These are phyloP conservation scores for Osmerus mordax DNA, from an alignment of 2,113 vertebrate genomes.

Conservation along the genomic window DNA sequence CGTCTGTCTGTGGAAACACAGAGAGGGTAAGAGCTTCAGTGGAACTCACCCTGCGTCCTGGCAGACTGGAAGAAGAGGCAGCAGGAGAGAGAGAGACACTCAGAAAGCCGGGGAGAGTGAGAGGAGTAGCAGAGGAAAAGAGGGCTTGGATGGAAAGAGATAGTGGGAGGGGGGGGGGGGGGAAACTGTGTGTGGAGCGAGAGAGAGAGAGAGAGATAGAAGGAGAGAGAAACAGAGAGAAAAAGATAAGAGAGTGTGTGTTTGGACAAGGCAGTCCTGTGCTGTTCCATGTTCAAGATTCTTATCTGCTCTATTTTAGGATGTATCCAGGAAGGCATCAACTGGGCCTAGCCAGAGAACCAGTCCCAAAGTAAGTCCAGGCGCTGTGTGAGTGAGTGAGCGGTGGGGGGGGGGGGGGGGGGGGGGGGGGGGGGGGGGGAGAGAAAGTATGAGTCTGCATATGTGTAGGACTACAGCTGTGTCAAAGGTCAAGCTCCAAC, in stretches of 20 bases:
- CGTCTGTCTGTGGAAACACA: neutral
- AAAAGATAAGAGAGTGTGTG: constrained; percentile 39
- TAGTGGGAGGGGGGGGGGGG: constrained; percentile 10
- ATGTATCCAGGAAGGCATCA: constrained; percentile 68
- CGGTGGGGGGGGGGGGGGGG: too few relatives aligned
- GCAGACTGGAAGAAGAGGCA: neutral
- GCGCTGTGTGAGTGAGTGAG: neutral
- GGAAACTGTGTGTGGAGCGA: neutral
- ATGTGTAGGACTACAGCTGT: too few relatives aligned
- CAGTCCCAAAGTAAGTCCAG: neutral
- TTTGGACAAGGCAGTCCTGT: constrained; percentile 61
- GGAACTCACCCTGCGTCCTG: too few relatives aligned
- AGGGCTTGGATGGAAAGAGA: neutral
- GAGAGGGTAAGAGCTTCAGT: neutral
- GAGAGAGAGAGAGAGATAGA: neutral
- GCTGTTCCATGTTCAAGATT: constrained; percentile 62
- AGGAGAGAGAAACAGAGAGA: neutral
- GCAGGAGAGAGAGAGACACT: neutral
- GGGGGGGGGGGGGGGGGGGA: too few relatives aligned
- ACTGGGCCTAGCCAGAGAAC: constrained; percentile 12
- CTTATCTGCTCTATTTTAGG: constrained; percentile 68
- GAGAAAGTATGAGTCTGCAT: too few relatives aligned
- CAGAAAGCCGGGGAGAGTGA: neutral
- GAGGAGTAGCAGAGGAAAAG: neutral
- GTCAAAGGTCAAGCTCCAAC: neutral